These are phyloP conservation scores for Dicrostonyx torquatus DNA, from an alignment of 2,797 vertebrate species.

Conservation along the genomic window DNA sequence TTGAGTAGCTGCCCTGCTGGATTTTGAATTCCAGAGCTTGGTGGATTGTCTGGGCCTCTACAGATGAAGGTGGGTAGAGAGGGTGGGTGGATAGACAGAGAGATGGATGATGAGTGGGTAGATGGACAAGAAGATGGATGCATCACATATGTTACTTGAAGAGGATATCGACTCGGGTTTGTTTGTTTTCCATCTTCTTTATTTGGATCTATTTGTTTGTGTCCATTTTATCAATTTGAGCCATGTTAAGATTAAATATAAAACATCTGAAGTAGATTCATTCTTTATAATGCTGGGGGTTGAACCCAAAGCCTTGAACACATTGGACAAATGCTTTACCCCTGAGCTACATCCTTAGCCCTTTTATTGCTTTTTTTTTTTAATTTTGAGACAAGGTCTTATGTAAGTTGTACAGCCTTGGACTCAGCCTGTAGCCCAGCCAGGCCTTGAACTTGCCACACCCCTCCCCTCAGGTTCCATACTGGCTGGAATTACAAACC, in stretches of 20 bases:
- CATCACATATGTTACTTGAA: neutral
- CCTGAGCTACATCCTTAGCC: neutral
- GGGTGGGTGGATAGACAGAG: neutral
- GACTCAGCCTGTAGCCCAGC: neutral
- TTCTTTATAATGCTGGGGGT: neutral
- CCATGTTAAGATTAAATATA: neutral
- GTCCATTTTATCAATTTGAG: neutral
- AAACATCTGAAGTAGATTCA: neutral
- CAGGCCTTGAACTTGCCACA: neutral
- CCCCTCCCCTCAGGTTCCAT: neutral
- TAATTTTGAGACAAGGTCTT: neutral
- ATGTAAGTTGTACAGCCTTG: neutral
- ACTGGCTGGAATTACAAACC: neutral
- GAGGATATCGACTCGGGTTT: neutral
- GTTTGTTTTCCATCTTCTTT: conserved; percentile 1
- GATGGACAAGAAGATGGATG: neutral
- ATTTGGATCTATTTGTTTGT: neutral
- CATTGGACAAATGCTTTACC: neutral
- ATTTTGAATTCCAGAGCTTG: conserved; percentile 17
- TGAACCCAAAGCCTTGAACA: neutral
- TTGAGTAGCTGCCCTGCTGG: neutral
- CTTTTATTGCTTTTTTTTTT: neutral
- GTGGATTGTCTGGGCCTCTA: neutral
- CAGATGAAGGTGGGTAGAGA: neutral
- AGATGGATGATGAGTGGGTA: neutral